phyloP scores from a whole-genome alignment of 2,888 invertebrate species.

The Hydrotaea cyrtoneurina region DNA sequence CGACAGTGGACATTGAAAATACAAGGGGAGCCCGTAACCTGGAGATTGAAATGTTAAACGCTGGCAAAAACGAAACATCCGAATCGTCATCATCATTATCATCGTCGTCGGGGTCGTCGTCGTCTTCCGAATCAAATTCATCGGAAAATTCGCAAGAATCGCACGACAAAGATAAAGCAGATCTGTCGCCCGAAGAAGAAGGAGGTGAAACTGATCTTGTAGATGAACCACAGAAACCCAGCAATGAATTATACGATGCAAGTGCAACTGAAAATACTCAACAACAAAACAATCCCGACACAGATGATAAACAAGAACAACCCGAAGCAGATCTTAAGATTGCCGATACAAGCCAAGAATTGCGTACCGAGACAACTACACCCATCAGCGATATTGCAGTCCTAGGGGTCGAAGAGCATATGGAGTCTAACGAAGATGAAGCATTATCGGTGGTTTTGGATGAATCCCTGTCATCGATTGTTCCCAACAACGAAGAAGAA shows the following conservation, averaged over 20 bases:
- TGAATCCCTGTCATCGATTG: constrained; percentile 50
- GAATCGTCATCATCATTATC: constrained; percentile 42
- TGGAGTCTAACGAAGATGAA: background rate
- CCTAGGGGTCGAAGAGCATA: background rate
- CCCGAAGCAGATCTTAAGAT: background rate
- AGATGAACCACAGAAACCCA: background rate
- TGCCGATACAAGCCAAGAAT: background rate
- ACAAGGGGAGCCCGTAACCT: constrained; percentile 1
- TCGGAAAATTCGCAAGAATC: constrained; percentile 4
- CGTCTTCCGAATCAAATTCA: constrained; percentile 14
- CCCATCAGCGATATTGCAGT: background rate
- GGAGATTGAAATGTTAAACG: constrained; percentile 6
- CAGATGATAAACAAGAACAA: background rate
- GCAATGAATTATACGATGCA: background rate
- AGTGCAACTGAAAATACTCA: background rate
- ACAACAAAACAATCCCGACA: background rate
- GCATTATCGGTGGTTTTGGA: constrained; percentile 58
- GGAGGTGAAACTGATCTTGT: background rate
- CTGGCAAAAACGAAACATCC: background rate
- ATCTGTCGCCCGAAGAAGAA: background rate
- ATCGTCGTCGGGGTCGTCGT: background rate
- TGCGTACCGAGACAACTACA: background rate
- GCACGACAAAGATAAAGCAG: background rate
- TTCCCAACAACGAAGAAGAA: constrained; percentile 11
- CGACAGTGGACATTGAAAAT: background rate